Conservation (phyloP, 2,888 invertebrate species). For the Atherix ibis region DNA sequence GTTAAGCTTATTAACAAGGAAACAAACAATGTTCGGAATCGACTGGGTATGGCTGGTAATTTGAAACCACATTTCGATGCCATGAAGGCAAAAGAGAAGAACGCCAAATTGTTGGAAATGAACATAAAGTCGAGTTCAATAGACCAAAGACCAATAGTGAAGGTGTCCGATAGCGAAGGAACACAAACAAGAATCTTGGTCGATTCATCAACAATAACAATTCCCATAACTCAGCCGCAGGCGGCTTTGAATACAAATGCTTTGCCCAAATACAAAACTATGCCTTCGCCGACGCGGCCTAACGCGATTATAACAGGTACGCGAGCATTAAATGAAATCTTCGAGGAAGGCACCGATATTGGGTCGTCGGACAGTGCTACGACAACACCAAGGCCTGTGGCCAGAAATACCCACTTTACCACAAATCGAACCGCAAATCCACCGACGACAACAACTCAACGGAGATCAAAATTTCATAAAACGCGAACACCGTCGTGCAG, state of each 20-base stretch:
- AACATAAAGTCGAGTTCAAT: slow-evolving; percentile 11
- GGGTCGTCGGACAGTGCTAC: slow-evolving; percentile 16
- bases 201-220: slow-evolving; percentile 38
- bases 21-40: slow-evolving; percentile 11
- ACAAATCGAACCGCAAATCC: slow-evolving; percentile 8
- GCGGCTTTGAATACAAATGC: slow-evolving; percentile 20
- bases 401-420: slow-evolving; percentile 17
- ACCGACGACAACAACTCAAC: slow-evolving; percentile 26
- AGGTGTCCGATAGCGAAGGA: slow-evolving; percentile 1
- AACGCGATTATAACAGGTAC: slow-evolving; percentile 12
- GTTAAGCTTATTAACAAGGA: slow-evolving; percentile 12
- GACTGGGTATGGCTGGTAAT: slow-evolving; percentile 10
- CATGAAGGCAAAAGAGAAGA: slow-evolving; percentile 4
- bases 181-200: slow-evolving; percentile 23
- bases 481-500: slow-evolving; percentile 77
- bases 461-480: slow-evolving; percentile 53
- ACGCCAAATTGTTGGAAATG: slow-evolving; percentile 1
- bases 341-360: slow-evolving; percentile 42
- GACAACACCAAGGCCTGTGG: slow-evolving; percentile 17
- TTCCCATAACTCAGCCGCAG: slow-evolving; percentile 32
- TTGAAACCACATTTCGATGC: background rate
- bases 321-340: slow-evolving; percentile 46
- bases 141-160: slow-evolving; percentile 6
- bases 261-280: slow-evolving; percentile 38
- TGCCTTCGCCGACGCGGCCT: slow-evolving; percentile 40